These are phyloP conservation scores for Acrossocheilus wenchowensis DNA, from an alignment of 2,797 vertebrate species.

Conservation along the genomic window DNA sequence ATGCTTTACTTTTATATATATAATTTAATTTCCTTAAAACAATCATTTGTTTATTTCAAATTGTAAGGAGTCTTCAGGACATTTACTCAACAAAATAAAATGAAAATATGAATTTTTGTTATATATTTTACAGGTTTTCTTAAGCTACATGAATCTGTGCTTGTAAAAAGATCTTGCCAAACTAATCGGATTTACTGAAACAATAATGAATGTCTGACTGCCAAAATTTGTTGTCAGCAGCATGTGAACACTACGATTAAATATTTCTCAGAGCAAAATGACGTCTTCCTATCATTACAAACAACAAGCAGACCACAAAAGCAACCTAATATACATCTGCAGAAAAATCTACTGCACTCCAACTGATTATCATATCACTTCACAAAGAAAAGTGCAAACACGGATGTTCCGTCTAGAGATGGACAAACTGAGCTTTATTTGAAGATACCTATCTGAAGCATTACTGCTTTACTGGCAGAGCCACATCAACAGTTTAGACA, in stretches of 20 bases:
- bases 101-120: neutral
- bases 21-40: neutral
- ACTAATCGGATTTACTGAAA: neutral
- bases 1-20: neutral
- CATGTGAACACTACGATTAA: neutral
- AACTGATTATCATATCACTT: neutral
- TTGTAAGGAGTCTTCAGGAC: neutral
- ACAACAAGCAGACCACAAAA: neutral
- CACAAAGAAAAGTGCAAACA: neutral
- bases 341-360: neutral
- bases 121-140: neutral
- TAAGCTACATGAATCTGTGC: neutral
- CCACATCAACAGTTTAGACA: constrained; percentile 11
- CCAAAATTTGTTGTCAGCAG: neutral
- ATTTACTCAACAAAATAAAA: neutral
- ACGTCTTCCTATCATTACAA: neutral
- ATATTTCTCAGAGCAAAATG: neutral
- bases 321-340: too few relatives aligned
- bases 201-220: neutral
- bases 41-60: neutral
- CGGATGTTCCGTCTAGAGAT: neutral
- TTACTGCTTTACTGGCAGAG: neutral
- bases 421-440: neutral
- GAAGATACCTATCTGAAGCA: neutral
- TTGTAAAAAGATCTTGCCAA: neutral